These are phyloP conservation scores for Entomyzon cyanotis DNA, from an alignment of 2,113 vertebrate species.

Conservation along the genomic window DNA sequence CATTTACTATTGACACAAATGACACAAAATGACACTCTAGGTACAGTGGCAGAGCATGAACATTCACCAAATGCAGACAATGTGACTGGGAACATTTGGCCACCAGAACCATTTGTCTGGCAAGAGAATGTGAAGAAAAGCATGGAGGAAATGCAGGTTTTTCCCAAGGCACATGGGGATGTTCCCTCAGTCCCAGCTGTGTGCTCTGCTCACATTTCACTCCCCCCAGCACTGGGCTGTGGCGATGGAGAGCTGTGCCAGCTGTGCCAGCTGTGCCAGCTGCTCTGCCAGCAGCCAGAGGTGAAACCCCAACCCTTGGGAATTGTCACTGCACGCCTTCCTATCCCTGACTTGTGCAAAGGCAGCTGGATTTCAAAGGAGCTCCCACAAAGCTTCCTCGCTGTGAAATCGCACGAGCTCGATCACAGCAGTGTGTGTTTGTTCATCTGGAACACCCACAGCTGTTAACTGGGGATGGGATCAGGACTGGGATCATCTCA, in stretches of 20 bases:
- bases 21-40: neutral
- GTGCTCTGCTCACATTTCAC: neutral
- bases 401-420: neutral
- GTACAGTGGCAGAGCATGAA: neutral
- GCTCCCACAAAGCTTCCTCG: neutral
- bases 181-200: neutral
- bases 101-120: neutral
- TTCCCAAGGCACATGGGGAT: neutral
- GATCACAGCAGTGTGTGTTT: rapidly evolving
- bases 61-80: too few relatives aligned
- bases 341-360: neutral
- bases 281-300: rapidly evolving
- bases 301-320: neutral
- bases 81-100: neutral
- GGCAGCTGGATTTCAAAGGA: neutral
- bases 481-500: neutral
- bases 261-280: neutral
- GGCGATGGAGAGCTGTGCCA: neutral
- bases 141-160: rapidly evolving
- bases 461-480: neutral
- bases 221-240: neutral
- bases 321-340: neutral
- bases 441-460: rapidly evolving
- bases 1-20: neutral
- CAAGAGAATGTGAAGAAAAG: neutral